Base-by-base conservation (phyloP, 2,797 vertebrate species). In the Pseudotriccus pelzelni region DNA sequence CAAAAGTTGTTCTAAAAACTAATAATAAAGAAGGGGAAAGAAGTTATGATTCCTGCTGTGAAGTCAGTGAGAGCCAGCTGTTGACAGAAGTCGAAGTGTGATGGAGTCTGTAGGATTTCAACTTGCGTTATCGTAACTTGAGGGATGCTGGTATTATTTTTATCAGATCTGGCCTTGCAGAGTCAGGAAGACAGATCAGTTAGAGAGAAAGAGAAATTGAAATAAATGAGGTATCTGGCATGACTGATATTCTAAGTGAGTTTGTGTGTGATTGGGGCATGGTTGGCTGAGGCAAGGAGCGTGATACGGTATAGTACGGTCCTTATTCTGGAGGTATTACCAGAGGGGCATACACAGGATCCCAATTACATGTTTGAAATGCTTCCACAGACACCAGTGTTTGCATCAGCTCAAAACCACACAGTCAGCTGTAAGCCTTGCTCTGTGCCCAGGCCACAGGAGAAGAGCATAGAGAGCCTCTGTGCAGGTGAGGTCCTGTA, bases 21-120 rank as follows among this genome's bases (percentile, higher is more conserved):
- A 94, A 60, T 68, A 64, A 66, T 77, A 72, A 87, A 73, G 36
- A 89, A 86, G 43, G 53, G 55, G 53, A 69, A 91, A 84, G 75
- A 55, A 87, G 32, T 70, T 53, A n/a, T 23, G n/a, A 72, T 77
- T 87, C 72, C 60, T 77, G 84, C 64, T 46, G 41, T 91, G 91
- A 91, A 92, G 76, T 80, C 68, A 80, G 81, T 41, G 46, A 87
- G 87, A 74, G 78, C 68, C 6, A 9, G 34, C 28, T 8, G 56
- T 60, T 94, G 94, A 89, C 56, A 83, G 81, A 73, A 92, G 66
- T 56, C 75, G 85, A 80, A 89, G 75, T 68, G 49, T 72, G 78
- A 89, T 39, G 73, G 56, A 66, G n/a, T 53, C 67, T 2, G 2
- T 23, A 23, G 64, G 44, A 56, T 78, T 91, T 93, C 6, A 1